A percentile compares a stretch with the other conserved stretches of the same genome.
Conservation (phyloP, 1,140 invertebrate genomes). For the Laupala kohalensis region DNA sequence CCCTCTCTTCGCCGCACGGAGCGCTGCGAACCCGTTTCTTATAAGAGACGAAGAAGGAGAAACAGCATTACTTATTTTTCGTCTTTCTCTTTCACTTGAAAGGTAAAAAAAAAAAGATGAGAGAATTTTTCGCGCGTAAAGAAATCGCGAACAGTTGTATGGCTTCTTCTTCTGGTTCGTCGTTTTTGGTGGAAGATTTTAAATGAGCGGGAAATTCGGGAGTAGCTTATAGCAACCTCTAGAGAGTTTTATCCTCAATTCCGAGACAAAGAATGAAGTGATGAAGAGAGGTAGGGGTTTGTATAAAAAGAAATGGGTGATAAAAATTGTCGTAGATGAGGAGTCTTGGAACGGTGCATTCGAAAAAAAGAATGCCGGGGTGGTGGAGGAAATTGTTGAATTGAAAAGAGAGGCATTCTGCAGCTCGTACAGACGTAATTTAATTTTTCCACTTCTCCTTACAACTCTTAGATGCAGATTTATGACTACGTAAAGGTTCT, state of each 20-base stretch:
- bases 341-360: too few relatives aligned
- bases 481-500: too few relatives aligned
- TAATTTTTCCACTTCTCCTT: too few relatives aligned
- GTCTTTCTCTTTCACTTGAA: neutral
- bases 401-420: too few relatives aligned
- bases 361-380: too few relatives aligned
- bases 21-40: neutral
- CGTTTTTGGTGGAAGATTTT: neutral
- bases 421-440: too few relatives aligned
- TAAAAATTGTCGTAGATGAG: too few relatives aligned
- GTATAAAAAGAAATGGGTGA: too few relatives aligned
- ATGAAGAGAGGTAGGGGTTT: too few relatives aligned
- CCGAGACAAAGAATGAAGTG: neutral
- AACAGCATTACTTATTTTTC: neutral
- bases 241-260: neutral
- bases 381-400: too few relatives aligned
- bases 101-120: neutral
- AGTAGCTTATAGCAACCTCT: neutral
- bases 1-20: too few relatives aligned
- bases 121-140: neutral
- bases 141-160: neutral
- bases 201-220: neutral
- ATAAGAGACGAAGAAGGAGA: neutral
- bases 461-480: too few relatives aligned
- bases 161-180: neutral